Percentiles rank a stretch among this genome's conserved stretches.
Conservation (phyloP, 2,888 invertebrate genomes). For the Ashinkailepas kermadecensis region DNA sequence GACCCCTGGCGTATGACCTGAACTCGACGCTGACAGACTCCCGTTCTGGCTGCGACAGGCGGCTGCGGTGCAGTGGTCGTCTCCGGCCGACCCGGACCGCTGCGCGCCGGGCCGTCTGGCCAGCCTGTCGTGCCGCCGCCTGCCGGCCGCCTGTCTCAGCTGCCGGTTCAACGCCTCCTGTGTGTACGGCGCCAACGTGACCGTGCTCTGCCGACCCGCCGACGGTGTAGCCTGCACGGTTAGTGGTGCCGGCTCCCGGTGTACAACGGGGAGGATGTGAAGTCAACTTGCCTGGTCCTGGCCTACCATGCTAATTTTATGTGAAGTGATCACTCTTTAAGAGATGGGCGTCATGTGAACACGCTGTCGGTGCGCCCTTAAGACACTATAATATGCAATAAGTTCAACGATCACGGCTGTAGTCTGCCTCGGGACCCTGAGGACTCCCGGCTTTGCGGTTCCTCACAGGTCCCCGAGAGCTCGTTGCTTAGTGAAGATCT, state of each 20-base stretch:
- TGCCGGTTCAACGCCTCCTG: slow-evolving; percentile 44
- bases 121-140: slow-evolving; percentile 37
- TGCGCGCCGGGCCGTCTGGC: not conserved
- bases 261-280: too few relatives aligned
- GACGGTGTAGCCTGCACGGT: slow-evolving; percentile 37
- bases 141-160: slow-evolving; percentile 42
- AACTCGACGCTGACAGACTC: not conserved
- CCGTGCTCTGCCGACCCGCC: slow-evolving; percentile 40
- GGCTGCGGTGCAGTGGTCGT: not conserved
- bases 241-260: slow-evolving; percentile 13
- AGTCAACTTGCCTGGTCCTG: not conserved
- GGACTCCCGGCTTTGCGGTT: too few relatives aligned
- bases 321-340: not conserved
- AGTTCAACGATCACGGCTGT: too few relatives aligned
- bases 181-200: slow-evolving; percentile 42
- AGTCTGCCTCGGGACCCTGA: too few relatives aligned
- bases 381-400: too few relatives aligned
- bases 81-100: not conserved
- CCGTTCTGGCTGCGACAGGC: not conserved
- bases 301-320: not conserved
- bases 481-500: too few relatives aligned
- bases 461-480: too few relatives aligned
- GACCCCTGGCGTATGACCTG: not conserved
- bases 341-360: not conserved
- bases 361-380: too few relatives aligned